Evolutionary conservation across 2,888 invertebrate species (phyloP), one percentile per base, ranked within the genome.

Genomic region (Ernsta delagoae): DNA sequence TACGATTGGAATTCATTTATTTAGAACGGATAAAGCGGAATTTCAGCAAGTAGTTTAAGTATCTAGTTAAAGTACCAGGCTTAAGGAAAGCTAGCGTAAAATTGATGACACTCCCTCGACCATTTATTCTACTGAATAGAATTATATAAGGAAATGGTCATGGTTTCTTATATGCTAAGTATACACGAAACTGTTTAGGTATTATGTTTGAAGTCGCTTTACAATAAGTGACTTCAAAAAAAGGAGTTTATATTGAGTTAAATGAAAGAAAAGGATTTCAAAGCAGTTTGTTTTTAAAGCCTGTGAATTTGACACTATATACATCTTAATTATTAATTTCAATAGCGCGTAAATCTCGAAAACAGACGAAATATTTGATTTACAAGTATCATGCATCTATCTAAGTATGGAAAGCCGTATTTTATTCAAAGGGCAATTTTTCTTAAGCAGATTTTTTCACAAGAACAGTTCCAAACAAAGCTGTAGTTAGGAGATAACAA

Each of bases 401-500:
- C n/a, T n/a, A n/a, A 48, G 48, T 48, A 3, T 7, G 11, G 6
- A n/a, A 34, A 60, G 6, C 16, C 16, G 36, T 64, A 56, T n/a
- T 56, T 64, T 64, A 56, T 43, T 64, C 64, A 68, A 39, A 50
- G 24, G 16, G 7, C 9, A 57, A 57, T 59, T 24, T 62, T 39
- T 11, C 31, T 16, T 31, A 39, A 41, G 16, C 12, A 56, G 31
- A 41, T 67, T 41, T 68, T 68, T 66, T 66, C 48, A 68, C 59
- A 65, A 70, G 61, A 65, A 54, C 59, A 56, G 50, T 65, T 65
- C 48, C 54, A 39, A 63, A 43, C 60, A 65, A 66, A 66, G 60
- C 59, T 59, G 39, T 65, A 65, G 66, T 71, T 62, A 53, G n/a
- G 59, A 70, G 69, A 72, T 70, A 70, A 67, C 61, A 62, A 67